Evolutionary conservation across 2,888 invertebrate genomes (phyloP).

Genomic region (Aquatica leii): DNA sequence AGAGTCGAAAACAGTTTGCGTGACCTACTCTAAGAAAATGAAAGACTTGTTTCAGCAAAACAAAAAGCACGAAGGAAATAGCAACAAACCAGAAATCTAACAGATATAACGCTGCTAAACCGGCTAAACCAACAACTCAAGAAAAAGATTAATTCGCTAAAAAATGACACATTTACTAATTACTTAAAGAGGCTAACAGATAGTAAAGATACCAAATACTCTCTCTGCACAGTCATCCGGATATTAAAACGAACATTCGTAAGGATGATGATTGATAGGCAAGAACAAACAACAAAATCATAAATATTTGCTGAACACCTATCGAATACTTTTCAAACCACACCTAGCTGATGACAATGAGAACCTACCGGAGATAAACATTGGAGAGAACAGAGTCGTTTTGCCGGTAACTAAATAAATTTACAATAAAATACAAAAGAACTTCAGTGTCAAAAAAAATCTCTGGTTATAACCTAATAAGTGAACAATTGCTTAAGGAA

Average conservation of each 20-base stretch:
- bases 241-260: conserved; percentile 16
- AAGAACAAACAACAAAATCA: conserved; percentile 14
- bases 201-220: conserved; percentile 16
- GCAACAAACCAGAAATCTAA: conserved; percentile 3
- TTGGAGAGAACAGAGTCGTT: not conserved
- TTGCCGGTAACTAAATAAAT: not conserved
- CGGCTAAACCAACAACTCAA: conserved; percentile 32
- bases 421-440: conserved; percentile 18
- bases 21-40: conserved; percentile 2
- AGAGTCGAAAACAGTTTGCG: not conserved
- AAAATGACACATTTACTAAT: conserved; percentile 25
- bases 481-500: conserved; percentile 38
- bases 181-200: conserved; percentile 24
- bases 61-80: conserved; percentile 5
- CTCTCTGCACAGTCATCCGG: conserved; percentile 37
- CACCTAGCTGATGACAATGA: conserved; percentile 1
- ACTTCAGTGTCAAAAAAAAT: conserved; percentile 30
- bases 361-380: not conserved
- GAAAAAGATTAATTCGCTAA: conserved; percentile 17
- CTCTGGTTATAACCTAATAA: conserved; percentile 39
- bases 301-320: conserved; percentile 12
- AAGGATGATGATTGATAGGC: not conserved
- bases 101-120: conserved; percentile 27
- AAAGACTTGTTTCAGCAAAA: not conserved
- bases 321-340: conserved; percentile 19